Percentiles rank a stretch among this genome's conserved stretches.
Evolutionary conservation across 2,797 vertebrate genomes (phyloP).

Genomic region (Channa striata): DNA sequence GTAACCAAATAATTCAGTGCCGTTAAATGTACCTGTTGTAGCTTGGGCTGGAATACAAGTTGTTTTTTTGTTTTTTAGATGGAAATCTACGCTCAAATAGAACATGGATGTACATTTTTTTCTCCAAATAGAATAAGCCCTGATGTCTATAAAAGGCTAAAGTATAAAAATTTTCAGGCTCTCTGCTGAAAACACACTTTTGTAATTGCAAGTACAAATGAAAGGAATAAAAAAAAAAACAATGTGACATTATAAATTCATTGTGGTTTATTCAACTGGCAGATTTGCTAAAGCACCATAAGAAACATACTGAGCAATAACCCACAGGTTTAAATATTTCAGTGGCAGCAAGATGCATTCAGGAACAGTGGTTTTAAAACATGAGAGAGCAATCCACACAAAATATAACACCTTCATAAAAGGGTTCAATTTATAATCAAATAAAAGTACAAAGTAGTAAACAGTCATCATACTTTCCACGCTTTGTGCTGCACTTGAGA

Average conservation of each 20-base stretch:
- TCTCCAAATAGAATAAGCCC: slow-evolving; percentile 23
- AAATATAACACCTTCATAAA: slow-evolving; percentile 48
- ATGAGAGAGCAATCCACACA: slow-evolving; percentile 51
- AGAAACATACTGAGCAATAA: slow-evolving; percentile 59
- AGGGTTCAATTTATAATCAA: slow-evolving; percentile 42
- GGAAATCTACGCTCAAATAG: too few species aligned
- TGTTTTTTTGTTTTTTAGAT: slow-evolving; percentile 22
- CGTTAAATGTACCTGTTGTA: slow-evolving; percentile 5
- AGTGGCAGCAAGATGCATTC: slow-evolving; percentile 57
- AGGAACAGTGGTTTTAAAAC: slow-evolving; percentile 55
- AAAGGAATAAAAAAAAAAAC: slow-evolving; percentile 17
- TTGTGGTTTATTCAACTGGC: slow-evolving; percentile 78
- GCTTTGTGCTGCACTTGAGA: slow-evolving; percentile 20
- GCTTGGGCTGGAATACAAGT: slow-evolving; percentile 39
- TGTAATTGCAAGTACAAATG: not conserved
- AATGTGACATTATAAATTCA: slow-evolving; percentile 50
- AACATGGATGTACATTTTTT: not conserved
- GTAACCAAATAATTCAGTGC: slow-evolving; percentile 7
- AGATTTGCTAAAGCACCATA: slow-evolving; percentile 79
- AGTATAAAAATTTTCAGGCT: slow-evolving; percentile 18
- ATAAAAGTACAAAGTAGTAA: slow-evolving; percentile 45
- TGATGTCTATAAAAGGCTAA: slow-evolving; percentile 6
- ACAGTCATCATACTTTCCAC: slow-evolving; percentile 39
- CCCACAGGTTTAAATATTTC: slow-evolving; percentile 43
- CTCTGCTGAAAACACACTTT: slow-evolving; percentile 18